Percentiles rank a stretch among this genome's conserved stretches.
Evolutionary conservation across 1,140 invertebrate species (phyloP).

Genomic region (Dufourea novaeangliae): DNA sequence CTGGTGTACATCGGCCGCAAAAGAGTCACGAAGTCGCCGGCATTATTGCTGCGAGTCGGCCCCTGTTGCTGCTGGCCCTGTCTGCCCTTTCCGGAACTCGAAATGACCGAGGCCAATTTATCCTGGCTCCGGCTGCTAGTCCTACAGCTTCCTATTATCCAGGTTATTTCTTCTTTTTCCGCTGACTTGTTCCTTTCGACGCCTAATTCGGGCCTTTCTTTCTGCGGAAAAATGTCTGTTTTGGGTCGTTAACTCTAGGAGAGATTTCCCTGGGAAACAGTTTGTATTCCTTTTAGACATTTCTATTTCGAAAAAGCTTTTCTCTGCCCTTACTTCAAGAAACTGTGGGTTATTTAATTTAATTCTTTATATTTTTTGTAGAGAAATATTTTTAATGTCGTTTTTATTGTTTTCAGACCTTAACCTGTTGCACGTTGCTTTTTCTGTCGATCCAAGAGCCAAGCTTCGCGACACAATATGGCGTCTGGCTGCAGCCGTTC

Average conservation of each 20-base stretch:
- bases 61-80: constrained; percentile 81
- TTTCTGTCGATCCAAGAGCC: constrained; percentile 74
- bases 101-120: constrained; percentile 77
- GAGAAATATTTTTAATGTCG: neutral
- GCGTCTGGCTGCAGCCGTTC: constrained; percentile 73
- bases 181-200: neutral
- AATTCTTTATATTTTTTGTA: neutral
- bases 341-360: too few relatives aligned
- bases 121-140: constrained; percentile 75
- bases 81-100: constrained; percentile 75
- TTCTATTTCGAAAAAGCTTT: neutral
- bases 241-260: neutral
- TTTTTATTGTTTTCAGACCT: constrained; percentile 61
- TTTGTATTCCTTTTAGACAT: neutral
- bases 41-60: constrained; percentile 72
- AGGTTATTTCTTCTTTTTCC: constrained; percentile 70
- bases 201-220: too few relatives aligned
- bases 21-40: constrained; percentile 70
- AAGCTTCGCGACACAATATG: constrained; percentile 67
- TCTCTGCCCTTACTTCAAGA: neutral
- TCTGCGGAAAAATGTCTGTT: neutral
- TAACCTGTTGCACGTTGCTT: constrained; percentile 72
- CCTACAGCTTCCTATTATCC: constrained; percentile 77
- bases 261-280: neutral
- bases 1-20: constrained; percentile 75